These are phyloP conservation scores for Equus quagga DNA, from an alignment of 2,113 vertebrate genomes.

Conservation along the genomic window DNA sequence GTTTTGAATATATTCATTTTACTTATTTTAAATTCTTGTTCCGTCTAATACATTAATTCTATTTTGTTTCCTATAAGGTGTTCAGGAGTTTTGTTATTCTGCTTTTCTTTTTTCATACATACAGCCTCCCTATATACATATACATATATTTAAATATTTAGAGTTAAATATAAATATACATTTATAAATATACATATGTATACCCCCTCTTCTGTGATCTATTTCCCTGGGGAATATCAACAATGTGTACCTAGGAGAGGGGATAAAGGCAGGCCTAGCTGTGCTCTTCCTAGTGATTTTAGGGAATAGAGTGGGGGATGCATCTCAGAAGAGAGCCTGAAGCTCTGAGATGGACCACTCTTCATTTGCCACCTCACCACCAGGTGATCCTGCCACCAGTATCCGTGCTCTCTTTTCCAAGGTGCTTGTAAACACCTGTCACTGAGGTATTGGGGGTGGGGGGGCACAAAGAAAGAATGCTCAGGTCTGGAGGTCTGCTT, in stretches of 20 bases:
- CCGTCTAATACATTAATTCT: not conserved
- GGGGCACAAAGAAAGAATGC: not conserved
- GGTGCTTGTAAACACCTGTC: not conserved
- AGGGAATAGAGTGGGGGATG: not conserved
- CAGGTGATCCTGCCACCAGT: not conserved
- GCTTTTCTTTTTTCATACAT: not conserved
- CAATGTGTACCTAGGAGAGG: not conserved
- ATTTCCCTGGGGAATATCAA: not conserved
- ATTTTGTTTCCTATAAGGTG: not conserved
- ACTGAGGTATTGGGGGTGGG: fast-evolving
- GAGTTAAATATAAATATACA: not conserved
- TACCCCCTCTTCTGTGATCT: not conserved
- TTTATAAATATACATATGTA: not conserved
- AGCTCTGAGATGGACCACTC: not conserved
- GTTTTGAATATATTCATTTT: not conserved
- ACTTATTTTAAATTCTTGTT: not conserved
- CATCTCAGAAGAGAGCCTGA: not conserved
- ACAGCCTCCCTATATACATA: not conserved
- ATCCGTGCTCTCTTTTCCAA: not conserved
- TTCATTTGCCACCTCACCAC: not conserved
- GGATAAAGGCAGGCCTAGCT: not conserved
- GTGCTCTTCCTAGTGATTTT: not conserved
- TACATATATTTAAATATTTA: not conserved
- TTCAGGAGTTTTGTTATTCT: not conserved
- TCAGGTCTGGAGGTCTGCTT: not conserved